Base-by-base conservation (phyloP, 2,113 vertebrate species). In the Triplophysa rosa region DNA sequence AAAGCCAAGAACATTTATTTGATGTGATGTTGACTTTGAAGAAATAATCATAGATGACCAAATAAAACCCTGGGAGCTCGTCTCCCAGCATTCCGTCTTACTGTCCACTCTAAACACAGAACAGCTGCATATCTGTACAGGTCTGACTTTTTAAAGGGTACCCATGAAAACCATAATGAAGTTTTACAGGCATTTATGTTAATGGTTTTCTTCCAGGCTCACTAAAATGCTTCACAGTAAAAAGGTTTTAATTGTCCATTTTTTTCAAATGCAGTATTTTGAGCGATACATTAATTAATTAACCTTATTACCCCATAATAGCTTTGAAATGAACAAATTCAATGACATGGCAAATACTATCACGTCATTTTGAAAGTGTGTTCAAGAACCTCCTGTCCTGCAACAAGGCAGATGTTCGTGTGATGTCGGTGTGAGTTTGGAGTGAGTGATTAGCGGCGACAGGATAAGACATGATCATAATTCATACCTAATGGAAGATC, bases 101-200 rank as follows among this genome's bases (percentile, higher is more conserved):
- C 33, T 37, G 33, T 37, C 33, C 6, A 6, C 33, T 40, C 5
- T 63, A 40, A 54, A 65, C 40, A 62, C 59, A 61, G 8, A 42
- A 37, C 8, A 24, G 11, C 52, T 61, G 66, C 42, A 23, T 29
- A 47, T 37, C 64, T 79, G 67, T 40, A 63, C 87, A 92, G 89
- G 69, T 47, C 61, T 94, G 93, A 94, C 93, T 94, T 94, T 94
- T 94, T 81, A 92, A 63, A 49, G 49, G 90, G 93, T 94, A 94
- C 89, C 93, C 92, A 93, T 94, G 94, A 93, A 37, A 94, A 94
- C 93, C 80, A 89, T 87, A 84, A 90, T 83, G 90, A 93, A 91
- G 90, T 93, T 79, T 79, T 70, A 80, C 45, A 37, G 21, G 78
- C 47, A 40, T 64, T 52, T 49, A 45, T 11, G 67, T 72, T 24